Base-by-base conservation (phyloP, 2,888 invertebrate species). In the Cerastoderma edule region DNA sequence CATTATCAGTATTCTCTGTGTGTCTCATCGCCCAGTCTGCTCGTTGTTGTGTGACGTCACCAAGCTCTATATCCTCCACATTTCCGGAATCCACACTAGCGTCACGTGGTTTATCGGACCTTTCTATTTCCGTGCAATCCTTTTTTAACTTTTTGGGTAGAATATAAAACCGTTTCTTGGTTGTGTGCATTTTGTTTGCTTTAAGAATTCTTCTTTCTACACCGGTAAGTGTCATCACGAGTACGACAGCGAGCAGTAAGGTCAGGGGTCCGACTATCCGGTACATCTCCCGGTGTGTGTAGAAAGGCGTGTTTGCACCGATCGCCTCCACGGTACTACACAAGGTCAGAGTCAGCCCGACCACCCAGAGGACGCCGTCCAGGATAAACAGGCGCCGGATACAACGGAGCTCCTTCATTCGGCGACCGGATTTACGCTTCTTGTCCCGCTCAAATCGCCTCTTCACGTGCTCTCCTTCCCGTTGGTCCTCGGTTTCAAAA, bases 401-500 rank as follows among this genome's bases (percentile, higher is more conserved):
- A 2, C 16, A 27, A 8, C 56, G 60, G 22, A 69, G 16, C 16
- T 28, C 30, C 0, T 13, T 24, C 5, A 33, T 33, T 4, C 30
- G 32, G 16, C 19, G n/a, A 4, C 57, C 2, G 4, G 33, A 19
- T n/a, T 30, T 53, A n/a, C 39, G 46, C 28, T 57, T 46, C 30
- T 70, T 24, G 24, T 72, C 56, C 27, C 70, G 60, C 27, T 68
- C 65, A 27, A 48, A 32, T 46, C 80, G 33, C 22, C 68, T 33
- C 13, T 66, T 65, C 48, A 67, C 64, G 63, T 72, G 69, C n/a
- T 80, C 75, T 4, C 54, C 53, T 19, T 77, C 80, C 48, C 50
- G 53, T 6, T 75, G 66, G 13, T 80, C 80, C 50, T 80, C 77
- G 13, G 46, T 69, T 39, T 80, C 80, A 46, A 67, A 77, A 46